phyloP scores from a whole-genome alignment of 2,888 invertebrate species.

The Pimpla rufipes region DNA sequence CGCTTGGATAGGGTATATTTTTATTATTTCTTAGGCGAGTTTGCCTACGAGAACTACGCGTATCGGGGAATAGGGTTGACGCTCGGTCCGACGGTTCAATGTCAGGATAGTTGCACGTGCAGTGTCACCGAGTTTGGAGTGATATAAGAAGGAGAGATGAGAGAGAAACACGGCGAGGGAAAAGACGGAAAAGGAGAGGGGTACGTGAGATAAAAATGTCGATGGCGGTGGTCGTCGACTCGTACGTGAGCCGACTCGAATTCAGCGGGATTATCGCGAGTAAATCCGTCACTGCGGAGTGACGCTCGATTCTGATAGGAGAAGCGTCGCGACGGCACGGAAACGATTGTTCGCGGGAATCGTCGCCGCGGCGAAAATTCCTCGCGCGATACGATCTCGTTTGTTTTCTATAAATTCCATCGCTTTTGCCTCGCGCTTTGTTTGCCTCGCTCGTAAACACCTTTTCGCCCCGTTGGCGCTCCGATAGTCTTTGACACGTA shows the following conservation, averaged over 20 bases:
- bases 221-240: constrained; percentile 27
- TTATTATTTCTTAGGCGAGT: no score
- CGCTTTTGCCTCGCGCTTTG: background rate
- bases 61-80: background rate
- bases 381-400: background rate
- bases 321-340: constrained; percentile 28
- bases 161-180: background rate
- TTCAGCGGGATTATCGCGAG: constrained; percentile 49
- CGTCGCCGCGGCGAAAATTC: constrained; percentile 1
- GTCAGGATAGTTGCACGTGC: constrained; percentile 27
- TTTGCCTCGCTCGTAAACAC: background rate
- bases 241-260: constrained; percentile 64
- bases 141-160: constrained; percentile 3
- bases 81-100: constrained; percentile 4
- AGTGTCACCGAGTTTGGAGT: constrained; percentile 22
- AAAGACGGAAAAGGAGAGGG: constrained; percentile 2
- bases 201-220: constrained; percentile 22
- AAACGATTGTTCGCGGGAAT: constrained; percentile 3
- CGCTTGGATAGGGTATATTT: no score
- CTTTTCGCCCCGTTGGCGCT: background rate
- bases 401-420: background rate
- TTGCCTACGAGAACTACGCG: no score
- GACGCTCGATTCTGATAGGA: constrained; percentile 40
- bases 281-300: constrained; percentile 55
- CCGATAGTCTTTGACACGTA: background rate